Percentiles rank a stretch among this genome's conserved stretches.
These are phyloP conservation scores for Corythornis vintsioides DNA, from an alignment of 2,113 vertebrate genomes.

Conservation along the genomic window DNA sequence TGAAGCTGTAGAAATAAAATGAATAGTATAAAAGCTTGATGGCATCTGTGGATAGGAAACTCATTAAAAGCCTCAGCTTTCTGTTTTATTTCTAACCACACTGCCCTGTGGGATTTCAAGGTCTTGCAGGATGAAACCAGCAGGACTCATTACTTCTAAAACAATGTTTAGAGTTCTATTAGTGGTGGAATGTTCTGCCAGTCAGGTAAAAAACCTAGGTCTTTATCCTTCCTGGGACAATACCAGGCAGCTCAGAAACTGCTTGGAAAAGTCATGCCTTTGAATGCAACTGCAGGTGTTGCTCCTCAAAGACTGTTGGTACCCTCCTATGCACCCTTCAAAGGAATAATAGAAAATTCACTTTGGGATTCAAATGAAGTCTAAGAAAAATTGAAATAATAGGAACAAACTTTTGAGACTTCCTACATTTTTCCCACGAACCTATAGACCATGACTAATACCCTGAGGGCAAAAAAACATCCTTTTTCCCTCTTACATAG, in stretches of 20 bases:
- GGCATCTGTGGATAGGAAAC: slow-evolving; percentile 88
- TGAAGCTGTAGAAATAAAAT: slow-evolving; percentile 85
- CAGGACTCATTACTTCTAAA: slow-evolving; percentile 87
- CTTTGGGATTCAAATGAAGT: slow-evolving; percentile 83
- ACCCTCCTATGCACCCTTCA: slow-evolving; percentile 81
- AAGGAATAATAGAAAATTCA: slow-evolving; percentile 85
- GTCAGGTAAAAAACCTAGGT: slow-evolving; percentile 87
- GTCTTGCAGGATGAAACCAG: slow-evolving; percentile 86
- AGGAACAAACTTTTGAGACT: slow-evolving; percentile 86
- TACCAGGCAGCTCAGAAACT: slow-evolving; percentile 79
- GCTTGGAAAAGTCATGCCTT: slow-evolving; percentile 82
- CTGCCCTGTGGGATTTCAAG: slow-evolving; percentile 84
- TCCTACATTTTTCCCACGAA: slow-evolving; percentile 85
- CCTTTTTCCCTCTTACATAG: slow-evolving; percentile 73
- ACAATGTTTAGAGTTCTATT: slow-evolving; percentile 84
- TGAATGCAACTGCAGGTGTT: slow-evolving; percentile 89
- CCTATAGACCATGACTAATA: slow-evolving; percentile 87
- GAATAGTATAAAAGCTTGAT: slow-evolving; percentile 88
- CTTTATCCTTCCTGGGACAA: slow-evolving; percentile 81
- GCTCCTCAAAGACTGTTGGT: slow-evolving; percentile 81
- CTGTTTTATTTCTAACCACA: slow-evolving; percentile 86
- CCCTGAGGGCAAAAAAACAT: slow-evolving; percentile 82
- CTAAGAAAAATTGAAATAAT: slow-evolving; percentile 86
- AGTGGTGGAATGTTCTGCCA: slow-evolving; percentile 86
- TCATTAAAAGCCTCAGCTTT: slow-evolving; percentile 85